Base-by-base conservation (phyloP, 2,113 vertebrate species). In the Silurus glanis region DNA sequence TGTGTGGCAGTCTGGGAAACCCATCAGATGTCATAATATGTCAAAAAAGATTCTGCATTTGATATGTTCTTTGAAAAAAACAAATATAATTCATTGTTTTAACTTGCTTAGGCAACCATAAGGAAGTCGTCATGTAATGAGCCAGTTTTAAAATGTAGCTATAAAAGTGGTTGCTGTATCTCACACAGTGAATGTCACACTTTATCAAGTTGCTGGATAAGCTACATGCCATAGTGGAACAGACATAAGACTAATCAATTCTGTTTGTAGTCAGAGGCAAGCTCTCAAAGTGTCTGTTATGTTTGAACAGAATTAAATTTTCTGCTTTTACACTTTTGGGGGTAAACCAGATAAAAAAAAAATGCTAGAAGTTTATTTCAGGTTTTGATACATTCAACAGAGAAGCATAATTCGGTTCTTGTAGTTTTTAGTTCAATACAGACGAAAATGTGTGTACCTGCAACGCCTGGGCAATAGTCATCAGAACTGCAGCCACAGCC, bases 391-490 rank as follows among this genome's bases (percentile, higher is more conserved):
- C 72, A 75, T 51, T 9, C 47, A 23, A 53, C 72, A 75, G 21
- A 53, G 72, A n/a, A 53, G 5, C 49, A 13, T 53, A 74, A 21
- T 74, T 74, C 71, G 10, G 16, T 49, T 21, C 28, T 13, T 45
- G 66, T 69, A 37, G 25, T 66, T 66, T 66, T 66, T 21, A 25
- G 67, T 45, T 17, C 69, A 19, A 4, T 72, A 47, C 47, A 72
- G 45, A 47, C 45, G 45, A 16, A 17, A 28, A 58, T 17, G n/a
- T 78, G 23, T 55, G 14, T 58, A 80, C 78, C 78, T 80, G 28
- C 88, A 99, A 91, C 0, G 96, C 95, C 90, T 98, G 89, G 0
- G 98, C 97, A 0, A 99, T 94, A 9, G 98, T 99, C 98, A 99
- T 97, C 47, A 98, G 93, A 55, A 99, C 55, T 0, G 97, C 97